Evolutionary conservation across 2,888 invertebrate species (phyloP).

Genomic region (Spatulosminthurus flaviceps): DNA sequence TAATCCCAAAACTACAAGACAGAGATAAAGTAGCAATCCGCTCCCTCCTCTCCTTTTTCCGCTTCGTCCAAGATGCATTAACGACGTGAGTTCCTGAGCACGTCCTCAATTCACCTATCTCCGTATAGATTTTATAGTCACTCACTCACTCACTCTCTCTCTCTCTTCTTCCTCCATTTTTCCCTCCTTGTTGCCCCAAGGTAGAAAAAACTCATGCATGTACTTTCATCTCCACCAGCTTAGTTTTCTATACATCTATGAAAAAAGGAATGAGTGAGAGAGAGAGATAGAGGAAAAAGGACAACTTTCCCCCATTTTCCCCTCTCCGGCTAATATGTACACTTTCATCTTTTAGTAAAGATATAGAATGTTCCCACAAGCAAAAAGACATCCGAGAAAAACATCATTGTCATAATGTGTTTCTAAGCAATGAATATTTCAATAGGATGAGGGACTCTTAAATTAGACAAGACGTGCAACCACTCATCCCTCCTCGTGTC

Average conservation of each 20-base stretch:
- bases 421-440: constrained; percentile 26
- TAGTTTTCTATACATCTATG: background rate
- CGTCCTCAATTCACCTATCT: background rate
- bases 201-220: background rate
- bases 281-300: background rate
- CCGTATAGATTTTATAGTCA: constrained; percentile 5
- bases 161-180: too few species aligned
- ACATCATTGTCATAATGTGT: constrained; percentile 11
- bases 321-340: constrained; percentile 2
- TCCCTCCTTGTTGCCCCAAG: constrained; percentile 12
- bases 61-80: constrained; percentile 11
- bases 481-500: background rate
- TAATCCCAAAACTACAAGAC: constrained; percentile 48
- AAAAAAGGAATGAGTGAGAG: background rate
- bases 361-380: background rate
- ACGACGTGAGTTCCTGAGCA: constrained; percentile 12
- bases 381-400: background rate
- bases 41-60: constrained; percentile 1
- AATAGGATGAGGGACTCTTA: constrained; percentile 9
- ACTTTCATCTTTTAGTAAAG: background rate
- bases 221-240: background rate
- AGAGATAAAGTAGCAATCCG: constrained; percentile 47
- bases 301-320: background rate
- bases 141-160: background rate
- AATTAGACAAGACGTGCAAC: constrained; percentile 24